Base-by-base conservation (phyloP, 23 tunicate species). In the Ascidia mentula region DNA sequence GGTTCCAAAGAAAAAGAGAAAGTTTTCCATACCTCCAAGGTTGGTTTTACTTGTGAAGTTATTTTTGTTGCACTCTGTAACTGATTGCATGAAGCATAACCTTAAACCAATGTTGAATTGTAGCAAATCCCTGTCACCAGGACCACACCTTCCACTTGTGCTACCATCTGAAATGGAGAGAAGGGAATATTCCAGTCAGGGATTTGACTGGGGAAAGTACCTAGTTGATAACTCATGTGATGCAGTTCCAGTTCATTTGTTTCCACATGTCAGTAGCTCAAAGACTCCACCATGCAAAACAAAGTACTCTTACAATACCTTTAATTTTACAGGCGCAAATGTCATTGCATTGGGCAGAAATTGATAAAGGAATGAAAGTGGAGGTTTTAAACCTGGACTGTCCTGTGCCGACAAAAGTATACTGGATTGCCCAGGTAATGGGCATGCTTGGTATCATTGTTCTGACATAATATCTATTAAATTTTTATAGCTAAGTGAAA, bases 401-500 rank as follows among this genome's bases (percentile, higher is more conserved):
- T 36, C 83, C 89, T 26, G 79, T 87, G 65, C 81, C 86, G 18
- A 83, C 84, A 3, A 87, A 95, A 77, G 91, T 90, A 24, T 95
- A 79, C 60, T 95, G 99, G 99, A 90, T 95, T 45, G 99, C 99
- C 0, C 75, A 90, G 60, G 97, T 90, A 45, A 18, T 80, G n/a
- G n/a, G n/a, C n/a, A n/a, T n/a, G n/a, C n/a, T n/a, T n/a, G n/a
- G n/a, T n/a, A n/a, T n/a, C n/a, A n/a, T n/a, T n/a, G n/a, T n/a
- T n/a, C n/a, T n/a, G n/a, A n/a, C n/a, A n/a, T n/a, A n/a, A n/a
- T n/a, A n/a, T n/a, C n/a, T n/a, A n/a, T n/a, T n/a, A n/a, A n/a
- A n/a, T n/a, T n/a, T n/a, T n/a, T n/a, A n/a, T n/a, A n/a, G n/a
- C n/a, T n/a, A n/a, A n/a, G n/a, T n/a, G n/a, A n/a, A n/a, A n/a